Conservation (phyloP, 2,888 invertebrate genomes). For the Nematopogon swammerdamellus region DNA sequence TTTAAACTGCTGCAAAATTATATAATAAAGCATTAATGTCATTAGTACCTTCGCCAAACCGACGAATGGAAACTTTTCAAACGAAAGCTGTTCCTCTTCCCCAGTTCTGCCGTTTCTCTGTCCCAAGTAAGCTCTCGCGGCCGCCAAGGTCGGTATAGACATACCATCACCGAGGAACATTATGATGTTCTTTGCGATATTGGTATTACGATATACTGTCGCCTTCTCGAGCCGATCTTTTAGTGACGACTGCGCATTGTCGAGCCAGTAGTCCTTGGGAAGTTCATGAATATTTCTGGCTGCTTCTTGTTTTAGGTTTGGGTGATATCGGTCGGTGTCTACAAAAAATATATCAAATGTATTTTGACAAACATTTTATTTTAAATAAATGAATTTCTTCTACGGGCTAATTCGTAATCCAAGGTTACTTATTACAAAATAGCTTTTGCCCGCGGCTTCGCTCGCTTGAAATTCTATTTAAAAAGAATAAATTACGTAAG, state of each 20-base stretch:
- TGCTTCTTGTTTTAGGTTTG: not conserved
- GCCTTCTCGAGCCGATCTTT: not conserved
- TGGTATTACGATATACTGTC: no score
- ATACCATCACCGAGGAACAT: constrained; percentile 75
- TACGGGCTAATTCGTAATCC: no score
- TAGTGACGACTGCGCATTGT: not conserved
- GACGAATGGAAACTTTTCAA: constrained; percentile 60
- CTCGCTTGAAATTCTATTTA: no score
- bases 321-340: not conserved
- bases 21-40: no score
- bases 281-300: not conserved
- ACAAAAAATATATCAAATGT: no score
- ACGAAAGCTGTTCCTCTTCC: constrained; percentile 57
- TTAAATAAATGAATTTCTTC: no score
- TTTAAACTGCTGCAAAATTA: no score
- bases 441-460: no score
- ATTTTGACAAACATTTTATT: no score
- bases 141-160: constrained; percentile 66
- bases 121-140: constrained; percentile 62
- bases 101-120: constrained; percentile 52
- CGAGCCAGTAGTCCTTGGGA: not conserved
- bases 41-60: constrained; percentile 61
- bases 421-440: no score
- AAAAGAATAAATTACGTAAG: no score
- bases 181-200: constrained; percentile 55